Base-by-base conservation (phyloP, 1,140 invertebrate species). In the Neodiprion fabricii region DNA sequence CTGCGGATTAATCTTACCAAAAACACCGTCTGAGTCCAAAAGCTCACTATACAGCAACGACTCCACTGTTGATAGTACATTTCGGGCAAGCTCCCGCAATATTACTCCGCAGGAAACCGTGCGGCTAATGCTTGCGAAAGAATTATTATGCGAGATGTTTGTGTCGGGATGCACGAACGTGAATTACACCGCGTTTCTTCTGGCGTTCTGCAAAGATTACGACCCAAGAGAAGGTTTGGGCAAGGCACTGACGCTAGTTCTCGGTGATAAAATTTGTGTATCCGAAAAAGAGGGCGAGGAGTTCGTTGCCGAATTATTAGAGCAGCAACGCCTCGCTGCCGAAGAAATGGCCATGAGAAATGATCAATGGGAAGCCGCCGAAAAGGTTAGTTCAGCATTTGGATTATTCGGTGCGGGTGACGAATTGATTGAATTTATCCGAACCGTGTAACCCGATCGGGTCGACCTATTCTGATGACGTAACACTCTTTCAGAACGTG, bases 111-210 rank as follows among this genome's bases (percentile, higher is more conserved):
- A 73, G 70, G 76, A 71, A 73, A 80, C 50, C 73, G 79, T 88
- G 23, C 81, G 88, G 75, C 85, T 85, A 65, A 82, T 79, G 66
- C 75, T 89, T 48, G 84, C 86, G 1, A 91, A 91, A 79, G 80
- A 90, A 72, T 85, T 92, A 72, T 77, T 93, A 4, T 90, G 88
- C 71, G 87, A 89, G 74, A 80, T 92, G 76, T 93, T 88, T 79
- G 82, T 86, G 78, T 79, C 84, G 9, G 75, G 85, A 72, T 76
- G 84, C 71, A 72, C 90, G 71, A 76, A 79, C 17, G 85, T 92
- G 73, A 92, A 92, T 79, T 92, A 92, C 81, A 89, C 90, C 0
- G 90, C 88, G 1, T 84, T 92, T 75, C 77, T 93, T 17, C 78
- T 92, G 69, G 88, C 88, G 12, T 91, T 92, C 81, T 92, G 91